Evolutionary conservation across 2,888 invertebrate species (phyloP).

Genomic region (Ethmia dodecea): DNA sequence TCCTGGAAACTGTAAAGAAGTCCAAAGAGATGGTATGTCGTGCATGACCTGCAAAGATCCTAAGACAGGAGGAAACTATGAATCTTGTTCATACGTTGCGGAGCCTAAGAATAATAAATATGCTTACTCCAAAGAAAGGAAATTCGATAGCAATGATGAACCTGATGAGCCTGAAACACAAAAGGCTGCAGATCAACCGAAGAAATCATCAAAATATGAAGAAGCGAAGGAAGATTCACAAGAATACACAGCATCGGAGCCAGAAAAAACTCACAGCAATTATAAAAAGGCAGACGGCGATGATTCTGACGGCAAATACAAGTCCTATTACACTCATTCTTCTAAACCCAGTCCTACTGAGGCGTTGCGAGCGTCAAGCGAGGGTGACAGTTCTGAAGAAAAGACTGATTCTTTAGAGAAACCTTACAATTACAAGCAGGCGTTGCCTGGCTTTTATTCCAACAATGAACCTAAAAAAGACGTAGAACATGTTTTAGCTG

Average conservation of each 20-base stretch:
- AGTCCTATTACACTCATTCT: slow-evolving; percentile 55
- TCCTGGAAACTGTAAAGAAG: slow-evolving; percentile 81
- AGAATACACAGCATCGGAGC: slow-evolving; percentile 34
- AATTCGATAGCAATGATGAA: slow-evolving; percentile 78
- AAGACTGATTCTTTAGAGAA: slow-evolving; percentile 41
- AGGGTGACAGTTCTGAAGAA: slow-evolving; percentile 54
- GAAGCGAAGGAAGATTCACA: slow-evolving; percentile 39
- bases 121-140: slow-evolving; percentile 81
- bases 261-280: slow-evolving; percentile 39
- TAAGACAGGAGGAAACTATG: slow-evolving; percentile 85
- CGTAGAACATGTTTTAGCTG: slow-evolving; percentile 83
- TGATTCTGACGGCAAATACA: slow-evolving; percentile 47
- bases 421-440: slow-evolving; percentile 66
- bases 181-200: slow-evolving; percentile 50
- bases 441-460: slow-evolving; percentile 68
- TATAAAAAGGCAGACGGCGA: slow-evolving; percentile 42
- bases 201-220: slow-evolving; percentile 51
- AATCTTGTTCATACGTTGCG: slow-evolving; percentile 88
- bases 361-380: slow-evolving; percentile 45
- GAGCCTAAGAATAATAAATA: slow-evolving; percentile 84
- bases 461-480: slow-evolving; percentile 79
- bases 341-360: slow-evolving; percentile 59
- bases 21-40: slow-evolving; percentile 80
- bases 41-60: slow-evolving; percentile 86
- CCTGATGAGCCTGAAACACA: slow-evolving; percentile 66